Percentiles rank a stretch among this genome's conserved stretches.
phyloP scores from a whole-genome alignment of 2,888 invertebrate genomes.

The Saturnia japonica region DNA sequence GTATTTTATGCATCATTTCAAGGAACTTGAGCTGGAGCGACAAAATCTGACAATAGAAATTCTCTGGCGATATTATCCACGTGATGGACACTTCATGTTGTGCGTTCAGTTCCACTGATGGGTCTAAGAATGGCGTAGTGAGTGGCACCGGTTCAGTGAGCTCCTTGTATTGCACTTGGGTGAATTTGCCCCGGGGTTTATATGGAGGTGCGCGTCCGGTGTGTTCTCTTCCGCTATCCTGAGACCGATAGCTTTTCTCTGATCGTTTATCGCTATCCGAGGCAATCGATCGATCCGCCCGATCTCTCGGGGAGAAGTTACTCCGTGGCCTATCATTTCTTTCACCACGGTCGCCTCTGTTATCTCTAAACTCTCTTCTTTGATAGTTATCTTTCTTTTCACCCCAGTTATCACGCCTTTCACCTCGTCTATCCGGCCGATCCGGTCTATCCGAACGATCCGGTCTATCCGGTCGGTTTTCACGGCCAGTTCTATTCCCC shows the following conservation, averaged over 20 bases:
- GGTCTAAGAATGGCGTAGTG: slow-evolving; percentile 72
- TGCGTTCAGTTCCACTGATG: slow-evolving; percentile 72
- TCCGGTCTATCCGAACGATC: too few species aligned
- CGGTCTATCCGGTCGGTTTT: slow-evolving; percentile 30
- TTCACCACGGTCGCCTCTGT: slow-evolving; percentile 38
- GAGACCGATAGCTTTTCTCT: slow-evolving; percentile 58
- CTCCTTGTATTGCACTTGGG: slow-evolving; percentile 62
- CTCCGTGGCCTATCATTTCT: slow-evolving; percentile 50
- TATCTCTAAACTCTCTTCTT: slow-evolving; percentile 40
- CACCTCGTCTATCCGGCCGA: slow-evolving; percentile 26
- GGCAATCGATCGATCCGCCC: slow-evolving; percentile 52
- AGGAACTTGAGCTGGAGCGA: slow-evolving; percentile 81
- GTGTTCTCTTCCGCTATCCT: slow-evolving; percentile 48
- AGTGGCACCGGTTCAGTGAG: slow-evolving; percentile 71
- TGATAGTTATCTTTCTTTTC: slow-evolving; percentile 23
- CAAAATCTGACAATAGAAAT: slow-evolving; percentile 85
- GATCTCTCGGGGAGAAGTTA: slow-evolving; percentile 65
- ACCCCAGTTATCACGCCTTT: slow-evolving; percentile 36
- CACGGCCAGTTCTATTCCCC: slow-evolving; percentile 43
- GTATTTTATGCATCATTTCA: slow-evolving; percentile 87
- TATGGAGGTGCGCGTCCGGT: slow-evolving; percentile 55
- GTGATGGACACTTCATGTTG: slow-evolving; percentile 84
- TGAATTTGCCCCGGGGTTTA: slow-evolving; percentile 60
- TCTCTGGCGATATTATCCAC: slow-evolving; percentile 89
- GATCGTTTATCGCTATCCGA: slow-evolving; percentile 58